Evolutionary conservation across 2,888 invertebrate genomes (phyloP).

Genomic region (Anthrax anthrax): DNA sequence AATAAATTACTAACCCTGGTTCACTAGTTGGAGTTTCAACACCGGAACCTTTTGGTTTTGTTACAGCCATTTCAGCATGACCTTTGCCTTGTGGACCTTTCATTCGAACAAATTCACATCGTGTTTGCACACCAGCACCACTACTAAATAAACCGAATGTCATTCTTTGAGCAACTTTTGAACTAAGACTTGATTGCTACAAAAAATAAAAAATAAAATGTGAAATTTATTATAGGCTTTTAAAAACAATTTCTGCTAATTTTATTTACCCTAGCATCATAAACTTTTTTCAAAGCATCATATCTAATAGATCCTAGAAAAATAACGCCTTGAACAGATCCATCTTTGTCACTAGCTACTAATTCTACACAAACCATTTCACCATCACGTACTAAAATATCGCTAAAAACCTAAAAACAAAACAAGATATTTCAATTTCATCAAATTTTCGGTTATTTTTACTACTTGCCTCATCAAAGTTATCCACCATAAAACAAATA

Average conservation of each 20-base stretch:
- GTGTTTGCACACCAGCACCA: conserved; percentile 52
- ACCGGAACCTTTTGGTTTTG: conserved; percentile 81
- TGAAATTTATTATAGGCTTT: neutral
- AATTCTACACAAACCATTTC: conserved; percentile 99
- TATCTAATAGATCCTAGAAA: conserved; percentile 96
- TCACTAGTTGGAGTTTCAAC: conserved; percentile 92
- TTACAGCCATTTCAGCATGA: conserved; percentile 95
- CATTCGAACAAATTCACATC: conserved; percentile 97
- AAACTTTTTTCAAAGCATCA: conserved; percentile 92
- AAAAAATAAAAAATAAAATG: neutral
- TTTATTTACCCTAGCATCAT: conserved; percentile 75
- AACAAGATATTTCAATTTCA: neutral
- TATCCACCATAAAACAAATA: conserved; percentile 98
- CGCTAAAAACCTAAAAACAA: conserved; percentile 75
- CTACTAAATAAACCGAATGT: conserved; percentile 78
- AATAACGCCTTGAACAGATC: conserved; percentile 78
- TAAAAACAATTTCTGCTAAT: neutral
- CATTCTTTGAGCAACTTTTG: conserved; percentile 91
- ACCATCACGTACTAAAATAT: conserved; percentile 92
- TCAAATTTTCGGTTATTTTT: no score
- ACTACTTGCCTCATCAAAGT: conserved; percentile 79
- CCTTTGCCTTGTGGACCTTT: conserved; percentile 94
- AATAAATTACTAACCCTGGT: conserved; percentile 40
- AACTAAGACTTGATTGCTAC: conserved; percentile 79
- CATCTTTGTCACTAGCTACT: conserved; percentile 80